phyloP scores from a whole-genome alignment of 2,113 vertebrate genomes.

The Sterna hirundo region DNA sequence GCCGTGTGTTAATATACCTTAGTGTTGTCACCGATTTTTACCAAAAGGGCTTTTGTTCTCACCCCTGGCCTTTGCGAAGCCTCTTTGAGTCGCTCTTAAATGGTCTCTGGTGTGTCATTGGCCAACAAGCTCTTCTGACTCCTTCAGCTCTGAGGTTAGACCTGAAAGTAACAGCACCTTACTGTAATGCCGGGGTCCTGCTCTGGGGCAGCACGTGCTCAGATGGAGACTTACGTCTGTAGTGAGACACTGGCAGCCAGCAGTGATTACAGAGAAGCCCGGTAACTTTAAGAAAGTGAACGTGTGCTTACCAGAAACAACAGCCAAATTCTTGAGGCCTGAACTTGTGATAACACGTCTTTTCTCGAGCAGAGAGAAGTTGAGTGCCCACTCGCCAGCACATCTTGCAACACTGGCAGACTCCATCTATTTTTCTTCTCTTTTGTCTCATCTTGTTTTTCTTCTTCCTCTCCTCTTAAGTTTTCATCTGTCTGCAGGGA shows the following conservation, averaged over 20 bases:
- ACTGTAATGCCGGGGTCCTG: rapidly evolving
- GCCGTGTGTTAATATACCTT: neutral
- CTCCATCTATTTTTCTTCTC: neutral
- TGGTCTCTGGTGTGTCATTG: neutral
- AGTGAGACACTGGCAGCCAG: neutral
- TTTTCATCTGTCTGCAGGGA: neutral
- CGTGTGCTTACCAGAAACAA: neutral
- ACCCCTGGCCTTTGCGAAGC: neutral
- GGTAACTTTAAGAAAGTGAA: neutral
- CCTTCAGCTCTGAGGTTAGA: neutral
- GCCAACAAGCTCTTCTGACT: neutral
- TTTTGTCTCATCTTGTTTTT: neutral
- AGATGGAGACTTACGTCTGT: neutral
- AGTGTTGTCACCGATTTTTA: neutral
- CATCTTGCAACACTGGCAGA: neutral
- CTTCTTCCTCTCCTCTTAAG: neutral
- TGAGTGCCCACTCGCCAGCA: neutral
- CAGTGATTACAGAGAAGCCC: neutral
- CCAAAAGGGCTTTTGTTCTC: conserved; percentile 3
- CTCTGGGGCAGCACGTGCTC: neutral
- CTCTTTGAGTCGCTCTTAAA: neutral
- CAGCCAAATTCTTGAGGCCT: neutral
- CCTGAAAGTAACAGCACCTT: neutral
- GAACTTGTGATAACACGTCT: neutral
- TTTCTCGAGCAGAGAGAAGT: neutral